These are phyloP conservation scores for Bovichtus variegatus DNA, from an alignment of 2,797 vertebrate species.

Conservation along the genomic window DNA sequence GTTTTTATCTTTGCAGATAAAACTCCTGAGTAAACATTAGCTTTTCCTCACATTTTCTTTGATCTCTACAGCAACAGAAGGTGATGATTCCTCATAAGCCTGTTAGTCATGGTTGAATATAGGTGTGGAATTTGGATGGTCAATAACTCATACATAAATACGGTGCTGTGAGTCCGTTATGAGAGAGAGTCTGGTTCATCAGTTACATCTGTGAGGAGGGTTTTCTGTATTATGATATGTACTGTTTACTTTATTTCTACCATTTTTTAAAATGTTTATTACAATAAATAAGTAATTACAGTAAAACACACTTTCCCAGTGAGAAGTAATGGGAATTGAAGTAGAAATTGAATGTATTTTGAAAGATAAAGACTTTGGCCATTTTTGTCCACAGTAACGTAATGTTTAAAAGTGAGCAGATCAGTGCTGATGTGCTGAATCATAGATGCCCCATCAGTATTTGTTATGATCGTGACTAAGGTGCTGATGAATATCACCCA, in stretches of 20 bases:
- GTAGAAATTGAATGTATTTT: not conserved
- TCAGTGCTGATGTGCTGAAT: constrained; percentile 37
- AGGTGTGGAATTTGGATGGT: constrained; percentile 79
- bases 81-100: constrained; percentile 78
- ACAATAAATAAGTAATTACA: not conserved
- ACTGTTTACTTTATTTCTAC: not conserved
- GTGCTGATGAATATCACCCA: constrained; percentile 29
- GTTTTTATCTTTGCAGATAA: constrained; percentile 68
- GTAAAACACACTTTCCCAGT: not conserved
- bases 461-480: constrained; percentile 34
- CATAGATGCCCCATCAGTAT: constrained; percentile 43
- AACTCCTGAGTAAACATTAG: constrained; percentile 62
- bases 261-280: not conserved
- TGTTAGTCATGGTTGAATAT: constrained; percentile 76
- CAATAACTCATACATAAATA: constrained; percentile 70
- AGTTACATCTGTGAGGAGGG: not conserved
- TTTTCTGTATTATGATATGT: not conserved
- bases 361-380: not conserved
- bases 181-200: constrained; percentile 28
- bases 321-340: not conserved
- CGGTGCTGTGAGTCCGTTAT: constrained; percentile 34
- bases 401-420: constrained; percentile 5
- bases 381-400: not conserved
- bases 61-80: constrained; percentile 74
- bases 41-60: constrained; percentile 69